Evolutionary conservation across 2,888 invertebrate species (phyloP), one percentile per base, ranked within the genome.

Genomic region (Nowickia ferox): DNA sequence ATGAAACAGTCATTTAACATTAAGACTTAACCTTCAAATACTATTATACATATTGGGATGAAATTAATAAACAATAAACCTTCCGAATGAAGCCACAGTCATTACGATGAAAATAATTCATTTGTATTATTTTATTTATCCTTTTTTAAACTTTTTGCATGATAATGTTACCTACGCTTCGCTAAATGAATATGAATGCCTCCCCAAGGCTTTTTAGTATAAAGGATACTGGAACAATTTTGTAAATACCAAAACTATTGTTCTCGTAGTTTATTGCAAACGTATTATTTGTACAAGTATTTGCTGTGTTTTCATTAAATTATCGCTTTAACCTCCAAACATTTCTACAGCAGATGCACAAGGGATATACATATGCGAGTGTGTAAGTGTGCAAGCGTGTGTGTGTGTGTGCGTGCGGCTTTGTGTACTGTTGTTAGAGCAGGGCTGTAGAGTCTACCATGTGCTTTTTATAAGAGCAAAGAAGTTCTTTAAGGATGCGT

Each of bases 321-420:
- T 84, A 69, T 84, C 69, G 69, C 53, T 59, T 72, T 79, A 75
- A 76, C 84, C 84, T 80, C 79, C 48, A 79, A 84, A 69, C 65
- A 71, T 57, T 48, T 69, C 57, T 51, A 15, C 17, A 15, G 51
- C 42, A 63, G 15, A 13, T 46, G 38, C 2, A 44, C 15, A 30
- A 30, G 5, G 30, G 4, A 2, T 53, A 44, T 30, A 11, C 4
- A 22, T 11, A 55, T 22, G 13, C n/a, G 17, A 22, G 11, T 55
- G 38, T 69, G 11, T 57, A 69, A 63, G 40, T 71, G 38, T 30
- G 9, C 44, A 10, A 42, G 6, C 2, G 59, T 44, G 51, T 46
- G 44, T 48, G 30, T 61, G 11, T 30, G 5, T 63, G 42, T 38
- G 9, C 9, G 19, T 42, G 6, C 5, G 17, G 9, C 13, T 69